Base-by-base conservation (phyloP, 1,140 invertebrate genomes). In the Drosophila truncata region DNA sequence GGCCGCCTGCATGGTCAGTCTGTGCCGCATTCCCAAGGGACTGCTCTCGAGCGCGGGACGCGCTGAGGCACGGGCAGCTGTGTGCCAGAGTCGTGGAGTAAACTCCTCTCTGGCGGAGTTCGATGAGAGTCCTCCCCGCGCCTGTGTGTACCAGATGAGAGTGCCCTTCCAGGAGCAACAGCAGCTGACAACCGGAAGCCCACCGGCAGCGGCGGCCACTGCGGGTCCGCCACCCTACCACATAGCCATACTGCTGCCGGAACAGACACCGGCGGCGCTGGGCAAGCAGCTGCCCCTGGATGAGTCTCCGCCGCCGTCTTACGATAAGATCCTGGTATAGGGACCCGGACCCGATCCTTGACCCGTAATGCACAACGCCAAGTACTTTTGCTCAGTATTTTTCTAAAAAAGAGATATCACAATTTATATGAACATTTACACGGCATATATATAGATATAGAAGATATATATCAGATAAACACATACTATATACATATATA, bases 281-380 rank as follows among this genome's bases (percentile, higher is more conserved):
- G 82, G 79, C 16, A 91, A 93, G 20, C 78, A 93, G 39, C 91
- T 93, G 33, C 78, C 73, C 29, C n/a, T 88, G 69, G 92, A 93
- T 70, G 94, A 95, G 78, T 93, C 94, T 27, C 94, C 94, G 42
- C 94, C 94, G 41, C 94, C 94, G 49, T 94, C 94, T 70, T 95
- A 95, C 69, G 94, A 95, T 71, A 95, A 95, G 77, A 93, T 94
- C 64, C 92, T 95, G 69, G 91, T 92, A 33, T 93, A 93, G 91
- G 44, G 35, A 25, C 8, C n/a, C 20, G n/a, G 78, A 82, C 55
- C 59, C 29, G n/a, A 67, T 63, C 54, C 82, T 29, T 55, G 62
- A 78, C 52, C 47, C 62, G 35, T 58, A 62, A 77, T 69, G 47
- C 59, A 52, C 54, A 52, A 76, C 59, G 66, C 71, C 63, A 80